Base-by-base conservation (phyloP, 2,113 vertebrate species). In the Zosterops lateralis region DNA sequence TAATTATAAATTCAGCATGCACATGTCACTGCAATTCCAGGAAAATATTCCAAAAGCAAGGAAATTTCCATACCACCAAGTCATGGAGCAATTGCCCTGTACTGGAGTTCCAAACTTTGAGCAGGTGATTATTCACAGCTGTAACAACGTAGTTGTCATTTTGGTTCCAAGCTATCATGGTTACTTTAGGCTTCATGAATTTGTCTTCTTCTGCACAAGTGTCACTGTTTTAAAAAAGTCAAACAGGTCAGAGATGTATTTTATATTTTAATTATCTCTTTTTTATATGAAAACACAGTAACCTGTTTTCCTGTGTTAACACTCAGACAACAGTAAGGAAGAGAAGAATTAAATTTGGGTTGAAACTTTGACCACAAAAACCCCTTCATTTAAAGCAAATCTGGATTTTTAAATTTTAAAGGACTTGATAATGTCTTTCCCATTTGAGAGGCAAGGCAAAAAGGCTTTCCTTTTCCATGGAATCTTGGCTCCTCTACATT, bases 101-200 rank as follows among this genome's bases (percentile, higher is more conserved):
- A 76, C 97, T 98, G 81, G 99, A 99, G 96, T 99, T 98, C 99
- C 99, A 99, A 29, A 99, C 99, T 98, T 99, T 99, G 83, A 99
- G 98, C 78, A 99, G 98, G 96, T 99, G 98, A 96, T 99, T 99
- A 95, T 99, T 99, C 88, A 99, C 99, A 76, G 99, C 99, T 14
- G 99, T 99, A 92, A 99, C 98, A 44, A 99, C 99, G n/a, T 98
- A 98, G 95, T 97, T 98, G 96, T 99, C 99, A 64, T 99, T 98
- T 31, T 98, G 98, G 97, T 99, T 99, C 99, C 99, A 99, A 47
- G 99, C 99, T 80, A 99, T 99, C 99, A 99, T 99, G 65, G 99
- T 99, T 58, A 99, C 99, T 98, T 99, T 99, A 85, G 99, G 98
- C 96, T 99, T 99, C 97, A 99, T 98, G 96, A 98, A 99, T 84